Percentiles rank a stretch among this genome's conserved stretches.
phyloP scores from a whole-genome alignment of 2,113 vertebrate genomes.

The Brachirus orientalis region DNA sequence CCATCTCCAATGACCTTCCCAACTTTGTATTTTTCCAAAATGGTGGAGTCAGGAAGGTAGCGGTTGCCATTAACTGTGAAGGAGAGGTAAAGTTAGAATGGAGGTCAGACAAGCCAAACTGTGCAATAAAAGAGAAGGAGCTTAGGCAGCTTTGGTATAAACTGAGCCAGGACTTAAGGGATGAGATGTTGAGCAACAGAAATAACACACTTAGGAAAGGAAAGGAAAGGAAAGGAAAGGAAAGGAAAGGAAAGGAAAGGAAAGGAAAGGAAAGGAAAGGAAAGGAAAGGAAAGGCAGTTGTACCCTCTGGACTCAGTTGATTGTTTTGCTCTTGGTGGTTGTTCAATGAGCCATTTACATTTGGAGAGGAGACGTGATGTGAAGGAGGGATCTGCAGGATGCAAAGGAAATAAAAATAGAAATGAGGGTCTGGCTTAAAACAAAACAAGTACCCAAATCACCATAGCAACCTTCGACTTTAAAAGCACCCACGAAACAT shows the following conservation, averaged over 20 bases:
- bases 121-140: not conserved
- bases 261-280: not conserved
- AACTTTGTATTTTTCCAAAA: constrained; percentile 93
- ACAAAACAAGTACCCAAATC: constrained; percentile 8
- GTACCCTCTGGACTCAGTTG: constrained; percentile 90
- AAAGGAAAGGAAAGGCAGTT: not conserved
- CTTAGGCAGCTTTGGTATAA: not conserved
- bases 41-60: constrained; percentile 79
- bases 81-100: constrained; percentile 24
- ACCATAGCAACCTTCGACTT: constrained; percentile 23
- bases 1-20: constrained; percentile 98
- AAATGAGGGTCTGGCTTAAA: not conserved
- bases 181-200: constrained; percentile 10
- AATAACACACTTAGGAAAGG: constrained; percentile 11
- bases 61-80: constrained; percentile 90
- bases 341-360: constrained; percentile 81
- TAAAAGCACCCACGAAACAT: not conserved
- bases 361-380: constrained; percentile 86
- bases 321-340: constrained; percentile 80
- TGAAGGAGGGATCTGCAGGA: constrained; percentile 79
- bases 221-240: not conserved
- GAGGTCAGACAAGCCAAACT: not conserved
- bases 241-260: not conserved
- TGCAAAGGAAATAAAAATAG: constrained; percentile 28
- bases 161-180: constrained; percentile 5